These are phyloP conservation scores for Gobionotothen gibberifrons DNA, from an alignment of 2,797 vertebrate genomes.

Conservation along the genomic window DNA sequence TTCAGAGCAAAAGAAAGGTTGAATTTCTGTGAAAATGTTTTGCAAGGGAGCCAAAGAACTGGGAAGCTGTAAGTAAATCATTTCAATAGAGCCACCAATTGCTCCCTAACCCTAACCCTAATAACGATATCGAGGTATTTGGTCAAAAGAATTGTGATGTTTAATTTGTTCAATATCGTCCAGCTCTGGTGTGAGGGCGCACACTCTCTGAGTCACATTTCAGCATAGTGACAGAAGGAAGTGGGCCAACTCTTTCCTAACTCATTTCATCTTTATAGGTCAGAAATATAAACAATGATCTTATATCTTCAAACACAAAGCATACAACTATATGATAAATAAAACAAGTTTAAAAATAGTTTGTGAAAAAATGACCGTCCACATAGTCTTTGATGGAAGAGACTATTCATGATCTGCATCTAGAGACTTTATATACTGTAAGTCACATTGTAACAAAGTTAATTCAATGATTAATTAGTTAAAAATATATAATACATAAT, in stretches of 20 bases:
- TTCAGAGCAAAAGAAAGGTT: too few species aligned
- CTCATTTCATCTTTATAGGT: slow-evolving; percentile 8
- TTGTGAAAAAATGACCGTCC: background rate
- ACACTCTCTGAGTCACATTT: too few species aligned
- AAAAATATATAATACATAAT: background rate
- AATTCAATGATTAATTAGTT: background rate
- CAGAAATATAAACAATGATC: background rate
- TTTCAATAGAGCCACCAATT: too few species aligned
- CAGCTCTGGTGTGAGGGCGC: too few species aligned
- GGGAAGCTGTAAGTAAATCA: too few species aligned
- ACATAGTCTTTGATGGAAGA: background rate
- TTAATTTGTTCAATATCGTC: too few species aligned
- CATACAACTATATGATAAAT: background rate
- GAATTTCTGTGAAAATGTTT: too few species aligned
- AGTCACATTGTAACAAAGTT: background rate
- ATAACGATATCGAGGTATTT: too few species aligned
- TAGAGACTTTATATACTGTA: background rate
- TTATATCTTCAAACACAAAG: background rate
- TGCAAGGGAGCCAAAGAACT: too few species aligned
- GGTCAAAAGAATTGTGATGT: too few species aligned
- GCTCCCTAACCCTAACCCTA: too few species aligned
- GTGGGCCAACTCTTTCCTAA: background rate
- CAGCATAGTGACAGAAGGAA: too few species aligned
- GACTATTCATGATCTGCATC: background rate
- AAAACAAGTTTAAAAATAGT: background rate